Percentiles rank a stretch among this genome's conserved stretches.
Evolutionary conservation across 2,797 vertebrate genomes (phyloP).

Genomic region (Neostethus bicornis): DNA sequence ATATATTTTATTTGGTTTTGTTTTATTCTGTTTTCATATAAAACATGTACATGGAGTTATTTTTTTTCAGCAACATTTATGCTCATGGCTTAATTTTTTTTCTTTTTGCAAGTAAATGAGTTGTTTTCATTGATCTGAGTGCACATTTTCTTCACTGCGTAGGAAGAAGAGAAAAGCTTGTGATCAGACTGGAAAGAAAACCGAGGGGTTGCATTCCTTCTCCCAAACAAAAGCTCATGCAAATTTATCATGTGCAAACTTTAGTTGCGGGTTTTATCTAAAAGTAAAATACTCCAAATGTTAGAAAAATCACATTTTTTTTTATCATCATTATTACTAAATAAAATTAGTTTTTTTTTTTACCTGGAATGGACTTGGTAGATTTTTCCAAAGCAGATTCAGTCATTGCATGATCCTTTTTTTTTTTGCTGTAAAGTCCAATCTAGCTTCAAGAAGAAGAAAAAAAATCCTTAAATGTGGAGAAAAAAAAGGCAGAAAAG

Average conservation of each 20-base stretch:
- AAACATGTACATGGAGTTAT: slow-evolving; percentile 2
- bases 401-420: slow-evolving; percentile 84
- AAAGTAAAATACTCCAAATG: accelerated
- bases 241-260: slow-evolving; percentile 29
- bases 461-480: neutral
- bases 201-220: slow-evolving; percentile 26
- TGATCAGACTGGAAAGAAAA: slow-evolving; percentile 17
- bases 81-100: no score
- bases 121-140: neutral
- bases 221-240: slow-evolving; percentile 16
- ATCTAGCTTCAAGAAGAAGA: slow-evolving; percentile 38
- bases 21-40: neutral
- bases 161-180: slow-evolving; percentile 5
- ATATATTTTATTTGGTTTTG: neutral
- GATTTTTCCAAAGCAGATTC: slow-evolving; percentile 75
- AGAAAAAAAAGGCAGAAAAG: neutral
- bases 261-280: neutral
- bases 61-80: slow-evolving; percentile 1
- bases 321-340: no score
- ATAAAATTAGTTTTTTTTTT: slow-evolving; percentile 6
- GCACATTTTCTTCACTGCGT: neutral
- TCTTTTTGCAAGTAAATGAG: neutral
- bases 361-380: slow-evolving; percentile 80
- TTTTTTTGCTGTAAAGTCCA: slow-evolving; percentile 66
- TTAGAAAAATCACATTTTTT: neutral